phyloP scores from a whole-genome alignment of 1,140 invertebrate species.

The Neodiprion virginianus region DNA sequence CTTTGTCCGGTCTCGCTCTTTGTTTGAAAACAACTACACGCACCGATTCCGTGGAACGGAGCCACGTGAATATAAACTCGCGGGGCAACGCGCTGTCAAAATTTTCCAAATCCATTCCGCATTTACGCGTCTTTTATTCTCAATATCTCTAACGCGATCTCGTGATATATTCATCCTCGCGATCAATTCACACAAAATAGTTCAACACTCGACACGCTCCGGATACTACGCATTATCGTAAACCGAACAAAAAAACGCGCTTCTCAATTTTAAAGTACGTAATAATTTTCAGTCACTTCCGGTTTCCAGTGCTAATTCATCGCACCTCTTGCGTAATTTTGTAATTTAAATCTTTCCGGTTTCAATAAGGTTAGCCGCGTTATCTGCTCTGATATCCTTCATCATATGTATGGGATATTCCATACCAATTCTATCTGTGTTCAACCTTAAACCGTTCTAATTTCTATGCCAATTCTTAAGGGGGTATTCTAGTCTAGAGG shows the following conservation, averaged over 20 bases:
- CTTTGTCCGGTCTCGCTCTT: conserved; percentile 42
- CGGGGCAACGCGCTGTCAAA: conserved; percentile 27
- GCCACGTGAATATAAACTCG: background rate
- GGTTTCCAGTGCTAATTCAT: no score
- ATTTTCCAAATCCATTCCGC: conserved; percentile 25
- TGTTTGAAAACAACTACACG: conserved; percentile 55
- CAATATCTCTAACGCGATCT: background rate
- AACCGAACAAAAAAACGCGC: background rate
- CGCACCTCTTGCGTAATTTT: no score
- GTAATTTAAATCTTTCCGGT: no score
- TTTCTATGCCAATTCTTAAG: no score
- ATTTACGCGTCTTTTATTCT: background rate
- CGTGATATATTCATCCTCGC: background rate
- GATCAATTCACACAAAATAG: background rate
- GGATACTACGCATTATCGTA: background rate
- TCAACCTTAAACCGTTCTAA: no score
- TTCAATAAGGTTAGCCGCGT: no score
- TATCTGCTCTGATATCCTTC: no score
- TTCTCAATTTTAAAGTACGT: background rate
- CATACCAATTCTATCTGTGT: no score
- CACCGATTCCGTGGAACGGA: background rate
- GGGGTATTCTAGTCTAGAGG: no score
- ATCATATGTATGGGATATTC: no score
- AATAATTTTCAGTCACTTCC: background rate
- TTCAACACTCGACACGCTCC: no score